A percentile compares a stretch with the other conserved stretches of the same genome.
Conservation (phyloP, 2,797 vertebrate species). For the Megaceryle alcyon region DNA sequence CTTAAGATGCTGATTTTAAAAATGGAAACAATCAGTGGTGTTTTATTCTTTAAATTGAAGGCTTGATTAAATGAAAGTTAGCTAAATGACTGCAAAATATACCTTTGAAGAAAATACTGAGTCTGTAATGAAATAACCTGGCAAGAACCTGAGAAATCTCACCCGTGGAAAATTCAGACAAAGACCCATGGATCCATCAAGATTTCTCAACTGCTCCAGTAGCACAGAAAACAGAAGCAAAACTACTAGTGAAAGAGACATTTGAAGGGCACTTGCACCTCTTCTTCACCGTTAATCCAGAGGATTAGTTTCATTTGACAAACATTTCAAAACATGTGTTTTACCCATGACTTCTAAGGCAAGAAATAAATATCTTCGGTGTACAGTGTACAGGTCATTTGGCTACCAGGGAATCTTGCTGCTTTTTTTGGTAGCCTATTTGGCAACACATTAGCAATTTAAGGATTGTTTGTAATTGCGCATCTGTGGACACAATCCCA, state of each 20-base stretch:
- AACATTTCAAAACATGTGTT: constrained; percentile 2
- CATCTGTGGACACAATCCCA: neutral
- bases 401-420: neutral
- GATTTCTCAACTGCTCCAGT: neutral
- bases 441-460: neutral
- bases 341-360: neutral
- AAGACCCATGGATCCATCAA: neutral
- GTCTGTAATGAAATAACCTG: constrained; percentile 43
- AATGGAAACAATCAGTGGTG: neutral
- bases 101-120: constrained; percentile 43
- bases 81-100: constrained; percentile 48
- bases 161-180: constrained; percentile 23
- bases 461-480: neutral
- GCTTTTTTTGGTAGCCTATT: neutral
- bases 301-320: neutral
- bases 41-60: constrained; percentile 50
- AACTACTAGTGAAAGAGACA: neutral
- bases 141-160: constrained; percentile 59
- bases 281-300: neutral
- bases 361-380: neutral
- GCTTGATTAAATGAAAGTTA: constrained; percentile 18
- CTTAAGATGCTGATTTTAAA: neutral
- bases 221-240: neutral
- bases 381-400: neutral
- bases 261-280: neutral